Base-by-base conservation (phyloP, 1,140 invertebrate genomes). In the Zaprionus ornatus region DNA sequence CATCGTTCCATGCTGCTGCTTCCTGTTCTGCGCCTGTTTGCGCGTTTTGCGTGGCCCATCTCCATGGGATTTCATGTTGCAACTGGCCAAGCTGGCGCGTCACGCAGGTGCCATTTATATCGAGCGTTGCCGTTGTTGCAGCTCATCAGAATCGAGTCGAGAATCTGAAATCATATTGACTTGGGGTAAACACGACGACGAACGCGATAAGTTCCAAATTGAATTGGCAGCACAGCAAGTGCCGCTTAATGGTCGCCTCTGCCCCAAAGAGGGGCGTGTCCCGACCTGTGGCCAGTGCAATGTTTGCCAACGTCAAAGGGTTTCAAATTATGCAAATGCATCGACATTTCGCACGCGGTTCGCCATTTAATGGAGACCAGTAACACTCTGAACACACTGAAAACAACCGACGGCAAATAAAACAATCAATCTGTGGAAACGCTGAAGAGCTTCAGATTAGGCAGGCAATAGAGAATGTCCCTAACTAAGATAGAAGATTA, bases 121-220 rank as follows among this genome's bases (percentile, higher is more conserved):
- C 37, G 68, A 68, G 57, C 70, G 59, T 74, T 57, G 61, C 42
- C 48, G 78, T n/a, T n/a, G 73, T 76, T 59, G 27, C 50, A 42
- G 69, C 50, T 67, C 83, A 80, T 87, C 80, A 87, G 57, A 32
- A 32, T 32, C 29, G 29, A 32, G 32, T 62, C 35, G 35, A 25
- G 21, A 50, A 13, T 21, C 32, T n/a, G 13, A 64, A 90, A 90
- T 85, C 85, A 85, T 85, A 85, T 90, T 90, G 85, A 90, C 79
- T 15, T 17, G 60, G 1, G 15, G 70, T 79, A 90, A 90, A 90
- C 73, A 90, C 12, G 10, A n/a, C n/a, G 21, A 15, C 1, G 57
- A 40, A 9, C 10, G 75, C 67, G 65, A 72, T 73, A 71, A 82
- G 59, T 66, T 54, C 65, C 61, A 90, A 88, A 88, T 90, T 90